Evolutionary conservation across 2,888 invertebrate genomes (phyloP), one percentile per base, ranked within the genome.

Genomic region (Onthophagus sagittarius): DNA sequence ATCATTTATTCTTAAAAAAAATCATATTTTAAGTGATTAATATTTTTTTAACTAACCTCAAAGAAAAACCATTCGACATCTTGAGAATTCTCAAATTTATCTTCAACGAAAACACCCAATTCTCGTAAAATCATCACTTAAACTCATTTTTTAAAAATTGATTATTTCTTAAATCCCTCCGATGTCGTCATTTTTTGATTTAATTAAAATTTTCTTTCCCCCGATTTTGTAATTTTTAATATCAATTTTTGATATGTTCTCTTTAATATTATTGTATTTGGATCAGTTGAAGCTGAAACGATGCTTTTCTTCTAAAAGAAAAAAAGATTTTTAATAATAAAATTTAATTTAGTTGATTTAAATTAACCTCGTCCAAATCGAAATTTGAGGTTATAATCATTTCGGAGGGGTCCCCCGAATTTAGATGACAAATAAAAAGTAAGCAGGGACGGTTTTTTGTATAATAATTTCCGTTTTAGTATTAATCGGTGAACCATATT

Each of bases 51-150:
- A 23, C 72, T 11, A 78, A 90, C 90, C 81, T 89, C 85, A 75
- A 83, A 84, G 63, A 93, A 83, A 7, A 94, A 94, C 93, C 94
- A 96, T 84, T 96, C 95, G 73, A 96, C 90, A 81, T 95, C 95
- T 77, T 93, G 87, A 0, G 92, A 89, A 1, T 88, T 88, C 0
- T 91, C 92, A 86, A 92, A 94, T 15, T 89, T 81, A 63, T 87
- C 83, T 81, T 95, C 94, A 75, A 95, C 86, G 14, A 85, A 78
- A 0, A 90, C 81, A 0, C 89, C 91, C 63, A 90, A 83, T 76
- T 83, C 79, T 1, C 90, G 91, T 70, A 94, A 81, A 75, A 83
- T 83, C 3, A n/a, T 90, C 88, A 0, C 86, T 84, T 32, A 94
- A 79, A 80, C 92, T 92, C 13, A 89, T 81, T 14, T 83, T 79